Evolutionary conservation across 2,113 vertebrate species (phyloP).

Genomic region (Chelonoidis abingdonii): DNA sequence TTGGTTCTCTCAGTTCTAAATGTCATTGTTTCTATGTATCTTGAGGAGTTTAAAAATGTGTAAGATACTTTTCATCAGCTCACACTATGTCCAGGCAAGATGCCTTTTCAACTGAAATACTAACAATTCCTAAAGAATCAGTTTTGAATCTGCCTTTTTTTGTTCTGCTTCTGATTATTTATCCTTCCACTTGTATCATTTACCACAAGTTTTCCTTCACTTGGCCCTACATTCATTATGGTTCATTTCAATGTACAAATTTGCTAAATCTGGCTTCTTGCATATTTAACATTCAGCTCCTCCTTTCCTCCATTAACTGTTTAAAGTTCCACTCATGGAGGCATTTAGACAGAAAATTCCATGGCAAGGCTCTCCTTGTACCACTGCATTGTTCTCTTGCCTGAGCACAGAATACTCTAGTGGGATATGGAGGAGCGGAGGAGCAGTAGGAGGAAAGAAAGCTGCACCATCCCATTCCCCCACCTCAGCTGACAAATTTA

Average conservation of each 20-base stretch:
- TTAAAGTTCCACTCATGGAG: not conserved
- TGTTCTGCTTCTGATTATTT: not conserved
- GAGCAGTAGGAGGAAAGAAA: not conserved
- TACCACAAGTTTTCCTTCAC: too few species aligned
- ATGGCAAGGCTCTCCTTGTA: not conserved
- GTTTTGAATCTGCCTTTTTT: not conserved
- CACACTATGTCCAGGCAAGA: not conserved
- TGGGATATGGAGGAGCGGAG: fast-evolving
- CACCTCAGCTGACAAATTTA: not conserved
- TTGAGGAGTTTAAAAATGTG: constrained; percentile 19
- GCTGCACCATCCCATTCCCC: not conserved
- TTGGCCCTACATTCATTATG: not conserved
- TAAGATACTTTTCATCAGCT: not conserved
- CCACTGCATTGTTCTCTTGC: not conserved
- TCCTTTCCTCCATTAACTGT: not conserved
- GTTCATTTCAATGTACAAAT: not conserved
- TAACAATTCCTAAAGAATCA: not conserved
- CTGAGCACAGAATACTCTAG: not conserved
- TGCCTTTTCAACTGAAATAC: not conserved
- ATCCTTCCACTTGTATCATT: too few species aligned
- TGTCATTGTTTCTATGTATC: not conserved
- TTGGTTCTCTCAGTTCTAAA: not conserved
- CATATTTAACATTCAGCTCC: not conserved
- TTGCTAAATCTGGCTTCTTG: not conserved
- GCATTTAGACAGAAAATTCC: not conserved